These are phyloP conservation scores for Noturus placidus DNA, from an alignment of 2,113 vertebrate genomes.

Conservation along the genomic window DNA sequence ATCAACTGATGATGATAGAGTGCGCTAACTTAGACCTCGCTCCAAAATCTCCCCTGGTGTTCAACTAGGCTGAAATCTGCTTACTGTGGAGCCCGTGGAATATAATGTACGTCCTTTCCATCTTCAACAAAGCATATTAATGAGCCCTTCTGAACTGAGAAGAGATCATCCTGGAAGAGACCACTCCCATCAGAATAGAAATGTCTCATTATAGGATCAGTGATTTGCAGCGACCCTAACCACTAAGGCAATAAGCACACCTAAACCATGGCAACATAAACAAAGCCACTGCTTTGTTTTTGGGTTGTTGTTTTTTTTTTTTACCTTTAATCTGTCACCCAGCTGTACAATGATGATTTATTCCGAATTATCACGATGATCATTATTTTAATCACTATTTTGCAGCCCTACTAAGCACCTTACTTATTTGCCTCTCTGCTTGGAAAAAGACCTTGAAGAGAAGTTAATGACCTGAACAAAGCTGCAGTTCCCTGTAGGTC, in stretches of 20 bases:
- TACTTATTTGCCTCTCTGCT: constrained; percentile 33
- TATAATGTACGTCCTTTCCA: background rate
- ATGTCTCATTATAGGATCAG: background rate
- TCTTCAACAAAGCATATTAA: background rate
- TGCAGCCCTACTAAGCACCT: constrained; percentile 12
- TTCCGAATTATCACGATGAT: background rate
- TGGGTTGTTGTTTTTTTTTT: too few species aligned
- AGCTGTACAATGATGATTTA: background rate
- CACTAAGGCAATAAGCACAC: background rate
- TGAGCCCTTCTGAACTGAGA: background rate
- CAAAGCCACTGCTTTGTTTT: background rate
- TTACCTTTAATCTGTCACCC: background rate
- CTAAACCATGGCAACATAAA: background rate
- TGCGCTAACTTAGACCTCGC: background rate
- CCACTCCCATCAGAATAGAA: background rate
- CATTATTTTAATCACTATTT: background rate
- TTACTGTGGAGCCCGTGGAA: background rate
- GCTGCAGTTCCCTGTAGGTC: constrained; percentile 26
- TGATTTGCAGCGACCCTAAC: background rate
- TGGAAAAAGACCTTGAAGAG: constrained; percentile 38
- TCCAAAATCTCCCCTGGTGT: background rate
- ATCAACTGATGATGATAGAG: background rate
- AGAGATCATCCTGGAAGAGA: background rate
- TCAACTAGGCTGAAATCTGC: background rate
- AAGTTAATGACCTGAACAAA: constrained; percentile 57